These are phyloP conservation scores for Aromia moschata DNA, from an alignment of 2,888 invertebrate species.

Conservation along the genomic window DNA sequence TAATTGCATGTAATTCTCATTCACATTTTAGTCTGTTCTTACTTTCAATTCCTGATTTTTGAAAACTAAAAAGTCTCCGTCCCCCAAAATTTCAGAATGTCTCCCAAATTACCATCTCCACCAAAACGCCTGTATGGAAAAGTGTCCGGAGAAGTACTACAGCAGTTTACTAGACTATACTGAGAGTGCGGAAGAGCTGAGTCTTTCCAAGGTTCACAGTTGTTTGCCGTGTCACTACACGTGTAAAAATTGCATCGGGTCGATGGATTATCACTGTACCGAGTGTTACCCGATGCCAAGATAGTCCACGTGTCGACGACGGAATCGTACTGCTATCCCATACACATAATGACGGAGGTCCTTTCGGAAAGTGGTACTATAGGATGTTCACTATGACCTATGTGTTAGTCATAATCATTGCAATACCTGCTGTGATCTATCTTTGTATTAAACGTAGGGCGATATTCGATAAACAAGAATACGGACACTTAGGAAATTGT, in stretches of 20 bases:
- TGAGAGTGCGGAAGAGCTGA: constrained; percentile 40
- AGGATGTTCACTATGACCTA: constrained; percentile 49
- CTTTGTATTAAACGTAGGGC: constrained; percentile 24
- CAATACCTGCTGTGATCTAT: constrained; percentile 32
- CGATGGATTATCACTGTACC: constrained; percentile 74
- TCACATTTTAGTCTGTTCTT: too few relatives aligned
- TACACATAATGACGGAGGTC: constrained; percentile 42
- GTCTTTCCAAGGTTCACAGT: constrained; percentile 42
- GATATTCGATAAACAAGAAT: constrained; percentile 16
- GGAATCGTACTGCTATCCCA: constrained; percentile 59
- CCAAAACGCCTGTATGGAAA: constrained; percentile 69
- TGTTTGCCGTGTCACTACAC: constrained; percentile 79
- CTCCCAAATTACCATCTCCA: constrained; percentile 69
- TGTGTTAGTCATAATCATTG: constrained; percentile 43
- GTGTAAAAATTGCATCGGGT: constrained; percentile 76
- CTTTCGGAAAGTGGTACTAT: constrained; percentile 54
- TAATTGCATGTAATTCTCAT: too few relatives aligned
- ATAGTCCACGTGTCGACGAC: constrained; percentile 61
- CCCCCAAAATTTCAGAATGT: constrained; percentile 70
- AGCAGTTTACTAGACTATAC: constrained; percentile 47
- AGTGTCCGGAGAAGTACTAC: constrained; percentile 64
- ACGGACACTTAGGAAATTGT: constrained; percentile 40
- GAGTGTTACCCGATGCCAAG: constrained; percentile 74
- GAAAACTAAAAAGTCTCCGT: too few relatives aligned
- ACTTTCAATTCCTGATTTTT: too few relatives aligned